Evolutionary conservation across 1,140 invertebrate genomes (phyloP), one percentile per base, ranked within the genome.

Genomic region (Hydropsyche tenuis): DNA sequence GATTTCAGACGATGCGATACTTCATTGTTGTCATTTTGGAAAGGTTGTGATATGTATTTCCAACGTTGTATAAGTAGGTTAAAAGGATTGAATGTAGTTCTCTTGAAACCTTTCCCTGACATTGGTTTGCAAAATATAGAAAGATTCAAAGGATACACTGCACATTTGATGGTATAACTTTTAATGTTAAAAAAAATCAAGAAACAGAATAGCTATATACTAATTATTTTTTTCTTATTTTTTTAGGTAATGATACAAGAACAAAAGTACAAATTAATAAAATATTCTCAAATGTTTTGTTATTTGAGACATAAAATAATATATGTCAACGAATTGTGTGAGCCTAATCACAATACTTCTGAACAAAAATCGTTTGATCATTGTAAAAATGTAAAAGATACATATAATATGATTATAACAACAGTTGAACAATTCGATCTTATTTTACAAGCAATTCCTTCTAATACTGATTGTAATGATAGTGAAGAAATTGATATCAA

Each of bases 61-160:
- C 89, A 91, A 71, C 88, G 89, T 77, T 91, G 90, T 56, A 84
- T 94, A 9, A 88, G 91, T 18, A 86, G 92, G 60, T 84, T 91
- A 65, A 87, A 90, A 48, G 84, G 90, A 0, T 85, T 97, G 6
- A 87, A 89, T 18, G 85, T 84, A 56, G 85, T 89, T 16, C 80
- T 93, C 78, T 86, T 86, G 23, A 81, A 86, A 1, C 91, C 92
- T 0, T 89, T 92, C 37, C 88, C 91, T 76, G 94, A 97, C 79
- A 82, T 98, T 27, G 93, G 93, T 9, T 82, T 90, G 0, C 90
- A 89, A 45, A 93, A 94, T 76, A 89, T 95, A 60, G 93, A 96
- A 71, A 87, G 95, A 66, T 93, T 94, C 76, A 90, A 90, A 83
- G 96, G 96, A 48, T 96, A 92, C 80, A 80, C 87, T 37, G 81